These are phyloP conservation scores for Spodoptera litura DNA, from an alignment of 1,140 invertebrate species.

Conservation along the genomic window DNA sequence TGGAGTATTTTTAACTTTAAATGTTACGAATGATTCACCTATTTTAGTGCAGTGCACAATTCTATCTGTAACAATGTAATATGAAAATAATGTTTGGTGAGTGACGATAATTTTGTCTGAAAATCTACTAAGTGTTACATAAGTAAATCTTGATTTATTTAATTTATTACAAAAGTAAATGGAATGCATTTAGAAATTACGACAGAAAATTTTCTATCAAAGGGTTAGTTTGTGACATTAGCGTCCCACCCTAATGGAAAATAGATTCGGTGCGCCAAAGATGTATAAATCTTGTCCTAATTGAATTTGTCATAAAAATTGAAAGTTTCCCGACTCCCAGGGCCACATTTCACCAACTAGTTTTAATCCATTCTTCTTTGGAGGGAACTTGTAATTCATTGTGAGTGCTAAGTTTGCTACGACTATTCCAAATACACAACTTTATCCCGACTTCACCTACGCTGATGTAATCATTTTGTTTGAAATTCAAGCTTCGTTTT, in stretches of 20 bases:
- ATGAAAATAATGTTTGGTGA: not conserved
- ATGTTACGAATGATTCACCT: conserved; percentile 8
- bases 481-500: conserved; percentile 30
- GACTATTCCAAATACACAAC: conserved; percentile 75
- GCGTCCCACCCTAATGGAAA: conserved; percentile 59
- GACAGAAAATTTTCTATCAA: conserved; percentile 69
- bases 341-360: conserved; percentile 77
- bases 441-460: conserved; percentile 77
- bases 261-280: conserved; percentile 67
- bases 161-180: conserved; percentile 62
- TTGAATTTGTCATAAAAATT: conserved; percentile 86
- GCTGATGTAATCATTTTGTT: conserved; percentile 66
- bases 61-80: not conserved
- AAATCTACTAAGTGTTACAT: not conserved
- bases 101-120: too few species aligned
- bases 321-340: conserved; percentile 79
- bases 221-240: conserved; percentile 64
- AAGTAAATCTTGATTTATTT: conserved; percentile 22
- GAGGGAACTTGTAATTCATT: conserved; percentile 84
- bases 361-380: conserved; percentile 84
- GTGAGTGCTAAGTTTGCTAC: conserved; percentile 83
- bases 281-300: conserved; percentile 79
- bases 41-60: not conserved
- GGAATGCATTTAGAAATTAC: conserved; percentile 72
- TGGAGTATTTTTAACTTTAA: conserved; percentile 40